phyloP scores from a whole-genome alignment of 2,113 vertebrate genomes.

The Alethe diademata region DNA sequence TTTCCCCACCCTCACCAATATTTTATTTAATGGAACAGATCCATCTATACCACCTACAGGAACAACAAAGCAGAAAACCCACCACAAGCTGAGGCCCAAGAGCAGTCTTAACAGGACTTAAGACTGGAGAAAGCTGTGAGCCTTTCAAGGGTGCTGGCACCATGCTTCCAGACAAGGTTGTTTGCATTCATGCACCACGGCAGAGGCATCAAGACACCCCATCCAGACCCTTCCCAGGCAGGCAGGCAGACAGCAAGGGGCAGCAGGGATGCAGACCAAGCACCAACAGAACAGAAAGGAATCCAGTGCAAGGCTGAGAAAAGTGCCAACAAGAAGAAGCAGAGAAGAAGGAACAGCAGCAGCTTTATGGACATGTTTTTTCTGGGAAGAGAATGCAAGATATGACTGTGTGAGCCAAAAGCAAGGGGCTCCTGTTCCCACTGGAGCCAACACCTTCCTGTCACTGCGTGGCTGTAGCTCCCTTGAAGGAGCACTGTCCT shows the following conservation, averaged over 20 bases:
- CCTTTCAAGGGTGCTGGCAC: not conserved
- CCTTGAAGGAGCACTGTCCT: not conserved
- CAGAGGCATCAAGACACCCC: not conserved
- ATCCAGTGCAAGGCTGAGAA: not conserved
- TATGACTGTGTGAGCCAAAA: not conserved
- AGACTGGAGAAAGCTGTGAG: not conserved
- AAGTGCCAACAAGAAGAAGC: not conserved
- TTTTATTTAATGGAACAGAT: not conserved
- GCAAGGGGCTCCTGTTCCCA: not conserved
- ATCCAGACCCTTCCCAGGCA: not conserved
- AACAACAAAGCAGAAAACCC: not conserved
- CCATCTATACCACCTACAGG: not conserved
- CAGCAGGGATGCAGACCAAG: conserved; percentile 20
- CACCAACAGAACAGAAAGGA: not conserved
- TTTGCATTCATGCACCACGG: not conserved
- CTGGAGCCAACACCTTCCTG: not conserved
- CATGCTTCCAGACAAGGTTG: conserved; percentile 50
- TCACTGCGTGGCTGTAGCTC: not conserved
- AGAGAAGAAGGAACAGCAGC: not conserved
- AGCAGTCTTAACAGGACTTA: not conserved
- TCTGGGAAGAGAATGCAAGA: not conserved
- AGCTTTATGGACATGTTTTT: not conserved
- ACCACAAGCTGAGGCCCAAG: not conserved
- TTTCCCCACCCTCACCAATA: not conserved
- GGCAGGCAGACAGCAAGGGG: conserved; percentile 25